phyloP scores from a whole-genome alignment of 2,113 vertebrate genomes.

The Ochotona princeps region DNA sequence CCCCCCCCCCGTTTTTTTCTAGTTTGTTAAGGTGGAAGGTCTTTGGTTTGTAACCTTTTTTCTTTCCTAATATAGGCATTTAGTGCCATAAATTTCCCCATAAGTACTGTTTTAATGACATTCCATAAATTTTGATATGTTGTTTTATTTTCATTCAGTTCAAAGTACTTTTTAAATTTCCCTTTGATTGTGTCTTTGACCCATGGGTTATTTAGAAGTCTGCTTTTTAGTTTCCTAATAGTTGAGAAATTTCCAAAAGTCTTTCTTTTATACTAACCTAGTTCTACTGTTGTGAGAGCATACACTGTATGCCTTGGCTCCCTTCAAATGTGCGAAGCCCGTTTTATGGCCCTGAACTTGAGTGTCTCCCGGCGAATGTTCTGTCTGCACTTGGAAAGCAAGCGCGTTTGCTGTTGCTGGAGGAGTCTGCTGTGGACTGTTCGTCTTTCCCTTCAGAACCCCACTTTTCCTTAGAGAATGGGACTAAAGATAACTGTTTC shows the following conservation, averaged over 20 bases:
- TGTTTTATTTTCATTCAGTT: conserved; percentile 39
- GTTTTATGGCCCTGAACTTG: not conserved
- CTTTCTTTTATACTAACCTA: conserved; percentile 35
- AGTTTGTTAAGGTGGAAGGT: not conserved
- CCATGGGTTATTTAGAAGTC: not conserved
- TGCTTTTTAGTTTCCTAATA: not conserved
- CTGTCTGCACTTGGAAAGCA: not conserved
- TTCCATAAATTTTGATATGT: not conserved
- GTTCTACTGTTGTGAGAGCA: not conserved
- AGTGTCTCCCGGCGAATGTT: not conserved
- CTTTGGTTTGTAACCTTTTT: not conserved
- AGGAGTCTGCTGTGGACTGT: not conserved
- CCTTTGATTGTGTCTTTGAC: conserved; percentile 13
- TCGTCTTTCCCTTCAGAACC: not conserved
- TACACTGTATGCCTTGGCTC: not conserved
- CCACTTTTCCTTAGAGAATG: not conserved
- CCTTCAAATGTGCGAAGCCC: not conserved
- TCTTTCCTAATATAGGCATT: not conserved
- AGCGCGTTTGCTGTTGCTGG: not conserved
- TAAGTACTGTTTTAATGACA: not conserved
- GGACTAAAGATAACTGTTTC: not conserved
- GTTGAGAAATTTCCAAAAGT: not conserved
- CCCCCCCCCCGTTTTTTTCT: not conserved
- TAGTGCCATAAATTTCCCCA: not conserved
- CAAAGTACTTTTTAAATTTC: conserved; percentile 1